Evolutionary conservation across 2,797 vertebrate species (phyloP), one percentile per base, ranked within the genome.

Genomic region (Mastacembelus armatus): DNA sequence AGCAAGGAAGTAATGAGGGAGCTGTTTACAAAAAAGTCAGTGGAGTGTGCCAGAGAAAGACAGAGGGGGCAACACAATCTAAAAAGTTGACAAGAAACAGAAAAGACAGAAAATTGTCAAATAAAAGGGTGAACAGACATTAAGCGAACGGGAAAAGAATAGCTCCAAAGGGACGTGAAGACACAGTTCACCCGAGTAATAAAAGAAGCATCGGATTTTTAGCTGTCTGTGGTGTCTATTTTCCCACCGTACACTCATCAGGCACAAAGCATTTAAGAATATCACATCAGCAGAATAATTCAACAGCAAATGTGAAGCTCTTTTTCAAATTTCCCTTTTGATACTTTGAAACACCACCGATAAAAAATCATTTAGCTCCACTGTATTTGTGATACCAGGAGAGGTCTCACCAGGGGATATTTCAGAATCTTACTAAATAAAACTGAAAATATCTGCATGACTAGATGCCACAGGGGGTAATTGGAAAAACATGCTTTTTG

Each of bases 101-200:
- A 70, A 60, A 75, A 81, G 50, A 47, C 14, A 15, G 59, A 59
- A 52, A 27, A 21, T 9, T 15, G 66, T 38, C 33, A 48, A 43
- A 66, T 39, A 71, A 73, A 80, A 65, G 36, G 19, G 22, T n/a
- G 61, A 76, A 49, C 69, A 71, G 80, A 78, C 39, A 36, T n/a
- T 18, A 16, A 47, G 19, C 63, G 58, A 73, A 69, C 57, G 22
- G 65, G 47, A 71, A 50, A 55, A 49, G 12, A 66, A 38, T 19
- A 1, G 10, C 21, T 76, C 44, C 48, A 52, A 38, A 40, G 56
- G 55, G 52, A 63, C 27, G 59, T 30, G 49, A 71, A 66, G 62
- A 67, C 63, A 66, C 59, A 12, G 24, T 80, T 72, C 47, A 47
- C 21, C 22, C 44, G 50, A 38, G 76, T 51, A 51, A 59, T 40